Evolutionary conservation across 2,888 invertebrate genomes (phyloP), one percentile per base, ranked within the genome.

Genomic region (Anaspis maculata): DNA sequence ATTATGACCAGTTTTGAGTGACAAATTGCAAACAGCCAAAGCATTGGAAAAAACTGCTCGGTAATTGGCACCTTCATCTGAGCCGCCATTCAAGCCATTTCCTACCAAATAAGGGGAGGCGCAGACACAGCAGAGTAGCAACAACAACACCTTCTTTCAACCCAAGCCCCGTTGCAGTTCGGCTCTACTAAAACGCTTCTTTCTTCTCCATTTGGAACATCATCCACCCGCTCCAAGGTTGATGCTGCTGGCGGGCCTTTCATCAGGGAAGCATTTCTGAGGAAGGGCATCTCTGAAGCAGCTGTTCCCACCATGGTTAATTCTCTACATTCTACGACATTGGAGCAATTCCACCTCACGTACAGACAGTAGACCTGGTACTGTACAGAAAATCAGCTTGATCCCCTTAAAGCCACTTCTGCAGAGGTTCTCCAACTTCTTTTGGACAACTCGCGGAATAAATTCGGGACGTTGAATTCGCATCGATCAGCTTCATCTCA

Each of bases 1-100:
- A 7, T 56, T 44, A 51, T 38, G 37, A 22, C 36, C 40, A 3
- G 56, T 32, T 43, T 49, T 1, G 54, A 49, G 52, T 54, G 38
- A 25, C 50, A 50, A 3, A 6, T 52, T 3, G 52, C 49, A 29
- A 2, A 12, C 25, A 15, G 25, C 12, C n/a, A n/a, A n/a, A n/a
- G n/a, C n/a, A n/a, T n/a, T n/a, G n/a, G n/a, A n/a, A n/a, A n/a
- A n/a, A n/a, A n/a, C n/a, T n/a, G n/a, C n/a, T n/a, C n/a, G n/a
- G n/a, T n/a, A n/a, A n/a, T n/a, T n/a, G n/a, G n/a, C n/a, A n/a
- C n/a, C n/a, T n/a, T n/a, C n/a, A n/a, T n/a, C n/a, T n/a, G n/a
- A n/a, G n/a, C n/a, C n/a, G n/a, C n/a, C n/a, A n/a, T n/a, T n/a
- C n/a, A n/a, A n/a, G n/a, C n/a, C n/a, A n/a, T n/a, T n/a, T n/a